Evolutionary conservation across 2,888 invertebrate genomes (phyloP), one percentile per base, ranked within the genome.

Genomic region (Actias luna): DNA sequence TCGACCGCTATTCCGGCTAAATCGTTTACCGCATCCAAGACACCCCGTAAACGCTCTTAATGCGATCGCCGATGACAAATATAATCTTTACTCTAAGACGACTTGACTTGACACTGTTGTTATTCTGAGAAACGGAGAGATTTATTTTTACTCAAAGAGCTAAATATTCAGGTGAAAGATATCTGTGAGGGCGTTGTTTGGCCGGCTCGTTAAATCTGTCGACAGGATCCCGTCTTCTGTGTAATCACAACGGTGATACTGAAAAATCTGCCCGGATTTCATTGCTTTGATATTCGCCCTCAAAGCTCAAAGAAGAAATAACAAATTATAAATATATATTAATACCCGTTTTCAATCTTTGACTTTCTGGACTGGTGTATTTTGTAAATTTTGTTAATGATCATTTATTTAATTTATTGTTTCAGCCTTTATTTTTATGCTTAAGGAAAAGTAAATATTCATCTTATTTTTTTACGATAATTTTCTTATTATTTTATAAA

Each of bases 151-250:
- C 84, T 85, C 89, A 87, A 90, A 89, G 88, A 87, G 85, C 89
- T 90, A 88, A 91, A 90, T 89, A 89, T 85, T 90, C 91, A 91
- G 91, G 92, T 92, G 91, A 89, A 88, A 90, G 89, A 91, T 89
- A 80, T 89, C 89, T 84, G 85, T 85, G 87, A 85, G 82, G 77
- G 81, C 79, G 87, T 83, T 88, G 88, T 88, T 87, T 85, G 82
- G 80, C 72, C 72, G 80, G 72, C 82, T 82, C 89, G 82, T 87
- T 90, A 89, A 86, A 90, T 91, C 90, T 88, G 83, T 92, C 91
- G 81, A 71, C 90, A 64, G 76, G 65, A 71, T 61, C 70, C 74
- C 79, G 77, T 77, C 80, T 83, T 82, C 86, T 80, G 78, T 84
- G 80, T 88, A 88, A 87, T 94, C 95, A 60, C 95, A 95, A 31